Conservation (phyloP, 92 coral and sea anemone genomes). For the Actinostola sp. region DNA sequence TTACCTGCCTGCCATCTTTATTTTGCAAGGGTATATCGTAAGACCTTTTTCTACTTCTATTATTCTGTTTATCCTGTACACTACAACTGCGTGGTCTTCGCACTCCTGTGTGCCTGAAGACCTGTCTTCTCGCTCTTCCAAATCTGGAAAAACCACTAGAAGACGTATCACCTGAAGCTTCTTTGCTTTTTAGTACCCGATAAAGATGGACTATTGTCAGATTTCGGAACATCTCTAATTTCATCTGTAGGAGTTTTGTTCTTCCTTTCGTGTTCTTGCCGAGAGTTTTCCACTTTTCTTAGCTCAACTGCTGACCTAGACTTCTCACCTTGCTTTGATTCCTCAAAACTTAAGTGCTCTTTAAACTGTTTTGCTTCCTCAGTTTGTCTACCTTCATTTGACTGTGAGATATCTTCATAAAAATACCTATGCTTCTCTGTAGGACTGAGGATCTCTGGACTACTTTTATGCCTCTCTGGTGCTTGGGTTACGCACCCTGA, state of each 20-base stretch:
- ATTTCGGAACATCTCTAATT: neutral
- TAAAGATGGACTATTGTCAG: no score
- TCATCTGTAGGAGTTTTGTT: neutral
- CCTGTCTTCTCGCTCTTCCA: slow-evolving; percentile 27
- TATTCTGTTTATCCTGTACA: slow-evolving; percentile 20
- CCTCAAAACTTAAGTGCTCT: slow-evolving; percentile 20
- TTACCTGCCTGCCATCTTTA: slow-evolving; percentile 52
- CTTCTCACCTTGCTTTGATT: slow-evolving; percentile 28
- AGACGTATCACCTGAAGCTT: neutral
- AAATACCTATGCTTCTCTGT: slow-evolving; percentile 40
- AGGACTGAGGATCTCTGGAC: slow-evolving; percentile 81
- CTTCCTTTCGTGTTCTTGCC: neutral
- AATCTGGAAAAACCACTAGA: slow-evolving; percentile 27
- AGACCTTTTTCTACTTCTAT: slow-evolving; percentile 53
- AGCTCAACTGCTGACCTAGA: slow-evolving; percentile 29
- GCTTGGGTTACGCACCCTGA: slow-evolving; percentile 36
- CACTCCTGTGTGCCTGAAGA: slow-evolving; percentile 23
- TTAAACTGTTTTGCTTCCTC: slow-evolving; percentile 37
- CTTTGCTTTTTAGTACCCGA: neutral
- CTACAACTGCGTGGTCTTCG: slow-evolving; percentile 45
- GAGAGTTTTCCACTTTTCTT: slow-evolving; percentile 13
- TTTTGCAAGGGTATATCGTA: slow-evolving; percentile 46
- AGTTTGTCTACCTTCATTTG: slow-evolving; percentile 12
- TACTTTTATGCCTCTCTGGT: slow-evolving; percentile 69
- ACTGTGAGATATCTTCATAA: slow-evolving; percentile 8